phyloP scores from a whole-genome alignment of 2,113 vertebrate genomes.

The Gyps fulvus region DNA sequence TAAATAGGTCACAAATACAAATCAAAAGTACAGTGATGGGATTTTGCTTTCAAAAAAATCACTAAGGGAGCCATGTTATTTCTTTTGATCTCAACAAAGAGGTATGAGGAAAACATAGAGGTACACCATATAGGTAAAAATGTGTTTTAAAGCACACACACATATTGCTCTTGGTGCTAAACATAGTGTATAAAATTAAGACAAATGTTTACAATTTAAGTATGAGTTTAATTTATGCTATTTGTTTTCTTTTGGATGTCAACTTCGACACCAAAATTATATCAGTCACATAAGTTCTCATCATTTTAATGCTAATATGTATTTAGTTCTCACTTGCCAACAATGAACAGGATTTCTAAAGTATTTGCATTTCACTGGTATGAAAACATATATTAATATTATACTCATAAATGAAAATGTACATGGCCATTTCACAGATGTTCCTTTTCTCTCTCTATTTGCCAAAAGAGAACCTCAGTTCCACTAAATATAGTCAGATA shows the following conservation, averaged over 20 bases:
- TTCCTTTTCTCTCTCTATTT: background rate
- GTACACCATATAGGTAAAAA: background rate
- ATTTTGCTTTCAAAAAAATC: background rate
- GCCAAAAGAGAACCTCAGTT: background rate
- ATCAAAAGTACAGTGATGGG: background rate
- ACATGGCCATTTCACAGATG: fast-evolving
- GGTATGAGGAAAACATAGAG: background rate
- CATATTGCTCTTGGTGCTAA: background rate
- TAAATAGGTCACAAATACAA: background rate
- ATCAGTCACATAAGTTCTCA: background rate
- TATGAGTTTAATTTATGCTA: background rate
- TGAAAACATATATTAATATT: background rate
- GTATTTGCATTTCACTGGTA: background rate
- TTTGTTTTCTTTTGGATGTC: background rate
- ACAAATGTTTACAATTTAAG: background rate
- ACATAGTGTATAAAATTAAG: background rate
- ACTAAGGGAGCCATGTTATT: background rate
- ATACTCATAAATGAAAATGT: background rate
- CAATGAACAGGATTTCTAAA: background rate
- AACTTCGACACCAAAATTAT: background rate
- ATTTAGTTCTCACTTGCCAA: background rate
- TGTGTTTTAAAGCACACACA: background rate
- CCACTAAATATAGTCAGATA: background rate
- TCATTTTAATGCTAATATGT: background rate
- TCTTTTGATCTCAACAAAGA: background rate